Base-by-base conservation (phyloP, 2,797 vertebrate species). In the Gymnothorax javanicus region DNA sequence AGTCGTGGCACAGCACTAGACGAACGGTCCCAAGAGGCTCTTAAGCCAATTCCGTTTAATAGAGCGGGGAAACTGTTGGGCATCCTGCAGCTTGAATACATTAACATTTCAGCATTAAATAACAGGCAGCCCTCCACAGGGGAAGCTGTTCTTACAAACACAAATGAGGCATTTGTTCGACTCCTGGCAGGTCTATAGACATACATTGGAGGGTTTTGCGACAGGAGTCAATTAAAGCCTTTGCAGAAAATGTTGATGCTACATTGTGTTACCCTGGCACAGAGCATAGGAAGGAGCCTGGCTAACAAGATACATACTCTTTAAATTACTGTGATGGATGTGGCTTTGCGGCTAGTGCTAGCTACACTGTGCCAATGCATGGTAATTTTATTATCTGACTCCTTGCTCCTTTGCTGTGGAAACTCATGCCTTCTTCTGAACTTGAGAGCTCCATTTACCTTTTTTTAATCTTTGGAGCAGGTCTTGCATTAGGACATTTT, bases 1-100 rank as follows among this genome's bases (percentile, higher is more conserved):
- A 95, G 94, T 95, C 95, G 95, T 94, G 95, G 95, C 93, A 94
- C 86, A 90, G 90, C 89, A 89, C 89, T 90, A 94, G 94, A 94
- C 90, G 93, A 91, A 86, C 81, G 85, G 88, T 94, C 94, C 94
- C 95, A 91, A 88, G 95, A 94, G 94, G 94, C 88, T 90, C 90
- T 88, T 90, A 94, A 92, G 90, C 83, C 94, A 92, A 87, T 93
- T 90, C 92, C 93, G 92, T 94, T 95, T 95, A 95, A 93, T 93
- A 92, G 89, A 88, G 89, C 94, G 95, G 92, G 93, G 91, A 92
- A 91, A 89, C 90, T 84, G 89, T 92, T 81, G 77, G 77, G 93
- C 86, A 93, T 94, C 90, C 91, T 89, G 90, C 89, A 87, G 90
- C 67, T 86, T 91, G 89, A 92, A 94, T 92, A 89, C 92, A 89